A percentile compares a stretch with the other conserved stretches of the same genome.
These are phyloP conservation scores for Maniola jurtina DNA, from an alignment of 1,140 invertebrate species.

Conservation along the genomic window DNA sequence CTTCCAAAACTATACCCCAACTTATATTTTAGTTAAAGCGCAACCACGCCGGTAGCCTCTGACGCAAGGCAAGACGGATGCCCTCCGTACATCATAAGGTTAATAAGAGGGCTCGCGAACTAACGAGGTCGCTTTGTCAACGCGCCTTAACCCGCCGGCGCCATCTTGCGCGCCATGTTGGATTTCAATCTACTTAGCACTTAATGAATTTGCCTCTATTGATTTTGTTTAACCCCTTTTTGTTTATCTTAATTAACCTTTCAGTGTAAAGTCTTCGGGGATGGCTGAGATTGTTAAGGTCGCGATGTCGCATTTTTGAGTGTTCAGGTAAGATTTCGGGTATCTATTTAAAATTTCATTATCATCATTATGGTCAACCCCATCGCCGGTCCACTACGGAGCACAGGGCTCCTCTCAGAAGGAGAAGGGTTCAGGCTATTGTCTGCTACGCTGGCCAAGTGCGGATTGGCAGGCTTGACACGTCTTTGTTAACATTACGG, in stretches of 20 bases:
- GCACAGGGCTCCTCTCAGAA: too few relatives aligned
- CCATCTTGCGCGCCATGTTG: constrained; percentile 75
- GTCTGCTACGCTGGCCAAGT: too few relatives aligned
- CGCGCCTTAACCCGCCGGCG: constrained; percentile 68
- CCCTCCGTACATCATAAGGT: constrained; percentile 75
- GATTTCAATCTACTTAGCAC: constrained; percentile 77
- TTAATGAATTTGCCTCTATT: constrained; percentile 78
- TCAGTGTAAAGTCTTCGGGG: constrained; percentile 43
- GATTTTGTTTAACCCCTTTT: constrained; percentile 78
- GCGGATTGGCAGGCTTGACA: too few relatives aligned
- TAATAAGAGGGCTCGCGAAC: constrained; percentile 75
- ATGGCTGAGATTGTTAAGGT: constrained; percentile 7
- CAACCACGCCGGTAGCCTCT: constrained; percentile 24
- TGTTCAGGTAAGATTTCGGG: background rate
- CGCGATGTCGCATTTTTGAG: background rate
- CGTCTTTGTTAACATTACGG: too few relatives aligned
- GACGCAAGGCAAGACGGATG: constrained; percentile 60
- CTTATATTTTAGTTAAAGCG: constrained; percentile 25
- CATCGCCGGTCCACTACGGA: too few relatives aligned
- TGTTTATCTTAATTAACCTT: constrained; percentile 79
- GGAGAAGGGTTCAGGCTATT: too few relatives aligned
- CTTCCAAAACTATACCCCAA: constrained; percentile 5
- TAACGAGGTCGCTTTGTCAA: constrained; percentile 76
- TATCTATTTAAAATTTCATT: background rate
- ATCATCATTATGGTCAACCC: too few relatives aligned